Conservation (phyloP, 2,888 invertebrate genomes). For the Germaria angustata region DNA sequence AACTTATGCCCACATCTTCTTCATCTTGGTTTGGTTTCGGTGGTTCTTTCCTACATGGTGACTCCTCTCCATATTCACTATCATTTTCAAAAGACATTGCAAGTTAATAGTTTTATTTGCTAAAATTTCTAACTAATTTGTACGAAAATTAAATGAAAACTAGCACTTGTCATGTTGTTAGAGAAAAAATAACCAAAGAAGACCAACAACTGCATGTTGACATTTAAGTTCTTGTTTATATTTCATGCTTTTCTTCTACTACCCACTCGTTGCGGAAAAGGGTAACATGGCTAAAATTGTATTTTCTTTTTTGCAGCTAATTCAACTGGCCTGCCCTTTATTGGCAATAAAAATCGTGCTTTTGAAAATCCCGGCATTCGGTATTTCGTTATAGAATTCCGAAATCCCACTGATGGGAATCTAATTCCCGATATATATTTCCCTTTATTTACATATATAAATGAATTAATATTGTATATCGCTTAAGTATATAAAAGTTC, state of each 20-base stretch:
- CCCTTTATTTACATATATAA: too few species aligned
- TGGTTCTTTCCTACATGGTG: slow-evolving; percentile 33
- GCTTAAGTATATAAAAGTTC: too few species aligned
- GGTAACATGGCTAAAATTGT: neutral
- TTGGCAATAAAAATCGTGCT: too few species aligned
- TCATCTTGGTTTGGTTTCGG: slow-evolving; percentile 30
- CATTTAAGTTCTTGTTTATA: slow-evolving; percentile 46
- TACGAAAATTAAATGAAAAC: slow-evolving; percentile 48
- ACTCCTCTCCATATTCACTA: slow-evolving; percentile 60
- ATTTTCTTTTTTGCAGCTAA: slow-evolving; percentile 2
- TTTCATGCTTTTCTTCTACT: slow-evolving; percentile 4
- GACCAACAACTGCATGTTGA: slow-evolving; percentile 61
- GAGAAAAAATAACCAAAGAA: slow-evolving; percentile 44
- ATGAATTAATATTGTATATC: too few species aligned
- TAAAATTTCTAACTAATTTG: slow-evolving; percentile 53
- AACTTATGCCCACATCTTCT: slow-evolving; percentile 45
- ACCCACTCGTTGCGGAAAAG: neutral
- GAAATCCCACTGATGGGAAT: too few species aligned
- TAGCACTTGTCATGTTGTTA: slow-evolving; percentile 30
- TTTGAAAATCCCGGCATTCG: too few species aligned
- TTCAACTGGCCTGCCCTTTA: too few species aligned
- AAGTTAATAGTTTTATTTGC: slow-evolving; percentile 2
- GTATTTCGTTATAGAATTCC: too few species aligned
- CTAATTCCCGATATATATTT: too few species aligned
- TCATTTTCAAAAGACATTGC: slow-evolving; percentile 61